These are phyloP conservation scores for Rhabdomys pumilio DNA, from an alignment of 2,797 vertebrate species.

Conservation along the genomic window DNA sequence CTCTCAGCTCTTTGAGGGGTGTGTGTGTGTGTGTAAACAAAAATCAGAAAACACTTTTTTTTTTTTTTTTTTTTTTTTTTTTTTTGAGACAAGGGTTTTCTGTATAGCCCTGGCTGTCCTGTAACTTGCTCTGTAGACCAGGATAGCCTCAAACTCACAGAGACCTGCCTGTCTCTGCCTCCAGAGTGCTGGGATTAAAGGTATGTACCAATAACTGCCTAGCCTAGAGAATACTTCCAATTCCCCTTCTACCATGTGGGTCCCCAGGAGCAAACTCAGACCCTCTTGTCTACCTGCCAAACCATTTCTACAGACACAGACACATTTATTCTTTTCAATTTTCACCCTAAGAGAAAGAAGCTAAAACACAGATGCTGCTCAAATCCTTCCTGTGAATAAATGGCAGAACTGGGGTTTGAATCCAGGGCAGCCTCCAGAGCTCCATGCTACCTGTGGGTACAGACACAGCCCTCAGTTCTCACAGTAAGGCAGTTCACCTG, in stretches of 20 bases:
- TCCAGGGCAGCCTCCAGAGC: background rate
- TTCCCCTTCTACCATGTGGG: background rate
- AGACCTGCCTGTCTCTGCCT: too few species aligned
- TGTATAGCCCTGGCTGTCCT: too few species aligned
- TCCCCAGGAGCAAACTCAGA: background rate
- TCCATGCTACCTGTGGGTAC: background rate
- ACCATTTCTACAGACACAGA: background rate
- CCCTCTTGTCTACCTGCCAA: background rate
- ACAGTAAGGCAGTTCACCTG: too few species aligned
- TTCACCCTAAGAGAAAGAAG: background rate
- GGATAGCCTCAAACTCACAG: too few species aligned
- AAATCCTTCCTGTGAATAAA: background rate
- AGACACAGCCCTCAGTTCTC: background rate
- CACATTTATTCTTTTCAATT: background rate
- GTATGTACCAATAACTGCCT: background rate
- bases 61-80: too few species aligned
- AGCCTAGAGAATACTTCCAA: background rate
- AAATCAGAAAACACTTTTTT: too few species aligned
- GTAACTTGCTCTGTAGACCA: too few species aligned
- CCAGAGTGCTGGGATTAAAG: too few species aligned
- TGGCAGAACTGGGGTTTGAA: conserved; percentile 13
- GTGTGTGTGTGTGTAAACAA: background rate
- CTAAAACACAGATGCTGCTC: background rate
- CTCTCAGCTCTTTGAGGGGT: background rate
- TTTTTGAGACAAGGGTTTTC: too few species aligned